A percentile compares a stretch with the other conserved stretches of the same genome.
Conservation (phyloP, 1,140 invertebrate genomes). For the Ips typographus region DNA sequence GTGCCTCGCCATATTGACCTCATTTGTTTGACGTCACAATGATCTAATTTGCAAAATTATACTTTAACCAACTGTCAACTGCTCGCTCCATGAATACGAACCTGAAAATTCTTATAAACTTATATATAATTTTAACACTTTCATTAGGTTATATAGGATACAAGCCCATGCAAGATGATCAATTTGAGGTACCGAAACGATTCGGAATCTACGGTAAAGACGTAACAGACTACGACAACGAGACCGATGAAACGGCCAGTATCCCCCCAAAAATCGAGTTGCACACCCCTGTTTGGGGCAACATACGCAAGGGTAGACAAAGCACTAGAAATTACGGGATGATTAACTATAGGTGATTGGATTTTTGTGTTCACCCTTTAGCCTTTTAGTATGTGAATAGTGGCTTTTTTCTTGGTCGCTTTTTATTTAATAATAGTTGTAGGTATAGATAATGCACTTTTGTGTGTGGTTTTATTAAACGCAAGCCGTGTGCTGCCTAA, state of each 20-base stretch:
- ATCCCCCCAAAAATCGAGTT: constrained; percentile 44
- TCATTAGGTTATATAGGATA: constrained; percentile 37
- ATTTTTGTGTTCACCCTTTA: neutral
- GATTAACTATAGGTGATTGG: constrained; percentile 28
- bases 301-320: constrained; percentile 49
- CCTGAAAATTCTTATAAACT: neutral
- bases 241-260: constrained; percentile 42
- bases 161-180: constrained; percentile 41
- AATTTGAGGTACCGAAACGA: constrained; percentile 30
- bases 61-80: no score
- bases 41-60: neutral
- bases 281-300: constrained; percentile 51
- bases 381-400: neutral
- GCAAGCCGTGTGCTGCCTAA: no score
- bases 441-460: no score
- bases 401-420: no score
- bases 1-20: no score
- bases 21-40: no score
- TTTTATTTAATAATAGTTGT: no score
- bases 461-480: no score
- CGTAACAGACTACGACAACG: constrained; percentile 35
- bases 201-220: constrained; percentile 48
- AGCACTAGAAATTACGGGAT: constrained; percentile 27
- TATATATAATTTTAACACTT: neutral
- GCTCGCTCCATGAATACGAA: no score